Conservation (phyloP, 2,888 invertebrate species). For the Drosophila macrospina region DNA sequence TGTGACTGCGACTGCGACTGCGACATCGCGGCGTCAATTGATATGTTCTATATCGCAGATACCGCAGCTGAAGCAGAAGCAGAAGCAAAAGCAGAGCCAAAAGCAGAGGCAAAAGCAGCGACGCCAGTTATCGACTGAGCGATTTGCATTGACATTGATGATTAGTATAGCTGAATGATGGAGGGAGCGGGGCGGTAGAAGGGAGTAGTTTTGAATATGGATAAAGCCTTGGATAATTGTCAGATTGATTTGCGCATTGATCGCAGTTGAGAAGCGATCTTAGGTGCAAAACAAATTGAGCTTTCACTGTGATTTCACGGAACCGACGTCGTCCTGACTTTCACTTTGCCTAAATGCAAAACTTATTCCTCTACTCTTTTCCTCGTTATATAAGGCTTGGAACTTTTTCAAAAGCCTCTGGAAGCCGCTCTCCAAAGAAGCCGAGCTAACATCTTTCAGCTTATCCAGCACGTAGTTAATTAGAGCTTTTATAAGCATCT, state of each 20-base stretch:
- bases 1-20: constrained; percentile 42
- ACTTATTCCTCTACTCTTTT: background rate
- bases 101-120: constrained; percentile 12
- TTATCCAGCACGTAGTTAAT: constrained; percentile 44
- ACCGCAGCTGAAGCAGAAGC: background rate
- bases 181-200: background rate
- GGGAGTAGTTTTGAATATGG: constrained; percentile 6
- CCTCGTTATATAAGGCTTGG: constrained; percentile 2
- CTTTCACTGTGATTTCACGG: background rate
- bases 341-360: background rate
- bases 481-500: constrained; percentile 48
- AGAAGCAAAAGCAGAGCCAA: background rate
- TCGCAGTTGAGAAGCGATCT: constrained; percentile 2
- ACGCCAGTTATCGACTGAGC: constrained; percentile 12
- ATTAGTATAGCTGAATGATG: background rate
- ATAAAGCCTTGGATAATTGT: constrained; percentile 14
- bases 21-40: constrained; percentile 34
- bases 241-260: constrained; percentile 19
- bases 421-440: constrained; percentile 61
- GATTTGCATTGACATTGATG: constrained; percentile 22
- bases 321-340: background rate
- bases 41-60: constrained; percentile 22
- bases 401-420: constrained; percentile 54
- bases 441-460: constrained; percentile 52
- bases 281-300: constrained; percentile 8